Conservation (phyloP, 2,113 vertebrate species). For the Corydoras sp. region DNA sequence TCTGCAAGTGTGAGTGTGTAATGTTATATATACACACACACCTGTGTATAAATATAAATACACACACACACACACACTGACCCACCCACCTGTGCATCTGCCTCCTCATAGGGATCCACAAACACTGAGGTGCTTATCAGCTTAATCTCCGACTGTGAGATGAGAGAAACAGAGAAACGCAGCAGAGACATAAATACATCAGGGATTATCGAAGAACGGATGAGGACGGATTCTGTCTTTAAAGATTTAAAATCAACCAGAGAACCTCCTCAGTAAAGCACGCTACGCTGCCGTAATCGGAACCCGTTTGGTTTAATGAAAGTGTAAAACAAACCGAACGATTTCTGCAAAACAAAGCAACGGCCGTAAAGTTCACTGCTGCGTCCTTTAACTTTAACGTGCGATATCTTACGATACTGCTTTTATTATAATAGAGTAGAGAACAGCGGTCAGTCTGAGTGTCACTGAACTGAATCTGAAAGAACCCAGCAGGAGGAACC, state of each 20-base stretch:
- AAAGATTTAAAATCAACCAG: constrained; percentile 18
- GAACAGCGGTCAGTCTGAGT: too few species aligned
- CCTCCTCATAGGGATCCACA: constrained; percentile 94
- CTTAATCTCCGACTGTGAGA: constrained; percentile 84
- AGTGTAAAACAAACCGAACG: too few species aligned
- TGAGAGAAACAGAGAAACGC: background rate
- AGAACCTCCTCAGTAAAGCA: background rate
- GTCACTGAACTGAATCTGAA: background rate
- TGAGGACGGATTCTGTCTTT: constrained; percentile 2
- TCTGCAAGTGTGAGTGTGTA: too few species aligned
- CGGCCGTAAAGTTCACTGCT: too few species aligned
- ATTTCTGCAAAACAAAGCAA: too few species aligned
- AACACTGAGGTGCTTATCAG: constrained; percentile 79
- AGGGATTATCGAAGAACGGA: constrained; percentile 3
- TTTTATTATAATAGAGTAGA: too few species aligned
- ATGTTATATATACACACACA: too few species aligned
- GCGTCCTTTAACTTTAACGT: too few species aligned
- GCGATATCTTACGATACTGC: too few species aligned
- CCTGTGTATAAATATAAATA: too few species aligned
- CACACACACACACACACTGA: background rate
- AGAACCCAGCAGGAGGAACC: background rate
- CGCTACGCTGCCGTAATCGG: background rate
- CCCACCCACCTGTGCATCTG: constrained; percentile 79
- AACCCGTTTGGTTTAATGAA: too few species aligned
- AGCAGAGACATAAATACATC: constrained; percentile 16